Evolutionary conservation across 2,113 vertebrate genomes (phyloP).

Genomic region (Ammospiza nelsoni): DNA sequence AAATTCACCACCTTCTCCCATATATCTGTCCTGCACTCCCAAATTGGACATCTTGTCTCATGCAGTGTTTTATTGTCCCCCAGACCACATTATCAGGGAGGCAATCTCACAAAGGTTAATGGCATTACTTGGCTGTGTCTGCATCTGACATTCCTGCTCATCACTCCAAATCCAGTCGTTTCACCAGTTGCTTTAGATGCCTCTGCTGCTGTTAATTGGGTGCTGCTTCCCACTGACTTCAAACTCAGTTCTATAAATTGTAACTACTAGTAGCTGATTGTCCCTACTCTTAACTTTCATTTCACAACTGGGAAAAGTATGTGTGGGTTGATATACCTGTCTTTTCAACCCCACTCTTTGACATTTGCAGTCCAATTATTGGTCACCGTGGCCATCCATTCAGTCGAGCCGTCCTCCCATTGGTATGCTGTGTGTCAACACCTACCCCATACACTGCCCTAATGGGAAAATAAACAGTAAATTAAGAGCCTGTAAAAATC

Average conservation of each 20-base stretch:
- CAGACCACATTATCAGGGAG: background rate
- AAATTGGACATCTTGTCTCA: slow-evolving; percentile 1
- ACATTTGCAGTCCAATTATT: slow-evolving; percentile 49
- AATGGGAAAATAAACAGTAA: slow-evolving; percentile 40
- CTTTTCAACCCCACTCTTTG: slow-evolving; percentile 1
- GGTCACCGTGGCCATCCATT: background rate
- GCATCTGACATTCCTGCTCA: background rate
- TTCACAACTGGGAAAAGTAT: background rate
- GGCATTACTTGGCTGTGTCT: background rate
- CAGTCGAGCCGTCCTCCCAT: background rate
- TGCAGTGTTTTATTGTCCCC: background rate
- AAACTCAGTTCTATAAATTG: background rate
- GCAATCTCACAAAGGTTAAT: slow-evolving; percentile 21
- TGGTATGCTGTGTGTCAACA: background rate
- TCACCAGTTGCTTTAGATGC: background rate
- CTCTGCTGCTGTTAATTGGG: background rate
- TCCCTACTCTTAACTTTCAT: background rate
- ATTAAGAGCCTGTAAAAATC: slow-evolving; percentile 3
- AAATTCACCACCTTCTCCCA: background rate
- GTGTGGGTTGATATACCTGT: slow-evolving; percentile 4
- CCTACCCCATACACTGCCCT: background rate
- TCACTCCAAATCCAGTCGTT: background rate
- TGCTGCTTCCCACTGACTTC: background rate
- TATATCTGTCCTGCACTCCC: background rate
- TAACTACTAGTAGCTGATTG: background rate